Percentiles rank a stretch among this genome's conserved stretches.
Evolutionary conservation across 2,113 vertebrate genomes (phyloP).

Genomic region (Cercocebus atys): DNA sequence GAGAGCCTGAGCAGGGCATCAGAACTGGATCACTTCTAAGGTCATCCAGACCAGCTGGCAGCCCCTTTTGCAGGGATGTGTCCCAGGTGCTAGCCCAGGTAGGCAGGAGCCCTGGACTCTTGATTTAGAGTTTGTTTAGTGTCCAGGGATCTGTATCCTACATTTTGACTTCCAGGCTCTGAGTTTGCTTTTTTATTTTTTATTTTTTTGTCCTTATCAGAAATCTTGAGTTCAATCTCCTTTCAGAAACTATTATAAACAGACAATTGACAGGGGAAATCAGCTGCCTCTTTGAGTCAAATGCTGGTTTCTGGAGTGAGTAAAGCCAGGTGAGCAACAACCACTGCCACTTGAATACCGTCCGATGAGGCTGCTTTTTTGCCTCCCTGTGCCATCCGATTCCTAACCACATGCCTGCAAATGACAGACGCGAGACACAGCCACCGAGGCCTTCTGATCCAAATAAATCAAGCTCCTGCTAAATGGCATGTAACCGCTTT

Average conservation of each 20-base stretch:
- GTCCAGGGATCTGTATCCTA: background rate
- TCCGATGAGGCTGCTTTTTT: background rate
- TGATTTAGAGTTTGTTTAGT: background rate
- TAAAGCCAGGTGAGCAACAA: too few relatives aligned
- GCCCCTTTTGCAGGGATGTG: background rate
- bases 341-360: fast-evolving
- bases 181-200: background rate
- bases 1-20: fast-evolving
- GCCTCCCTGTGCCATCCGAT: fast-evolving
- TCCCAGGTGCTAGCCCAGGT: background rate
- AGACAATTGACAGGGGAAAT: background rate
- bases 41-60: fast-evolving
- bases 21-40: fast-evolving
- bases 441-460: background rate
- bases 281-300: background rate
- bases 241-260: background rate
- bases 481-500: fast-evolving
- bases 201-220: background rate
- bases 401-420: background rate
- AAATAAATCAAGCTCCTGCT: background rate
- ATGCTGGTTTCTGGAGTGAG: background rate
- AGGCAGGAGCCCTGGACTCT: too few relatives aligned
- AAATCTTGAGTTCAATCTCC: background rate
- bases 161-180: background rate
- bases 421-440: background rate